Evolutionary conservation across 2,797 vertebrate species (phyloP), one percentile per base, ranked within the genome.

Genomic region (Pangasius sanitwongsei): DNA sequence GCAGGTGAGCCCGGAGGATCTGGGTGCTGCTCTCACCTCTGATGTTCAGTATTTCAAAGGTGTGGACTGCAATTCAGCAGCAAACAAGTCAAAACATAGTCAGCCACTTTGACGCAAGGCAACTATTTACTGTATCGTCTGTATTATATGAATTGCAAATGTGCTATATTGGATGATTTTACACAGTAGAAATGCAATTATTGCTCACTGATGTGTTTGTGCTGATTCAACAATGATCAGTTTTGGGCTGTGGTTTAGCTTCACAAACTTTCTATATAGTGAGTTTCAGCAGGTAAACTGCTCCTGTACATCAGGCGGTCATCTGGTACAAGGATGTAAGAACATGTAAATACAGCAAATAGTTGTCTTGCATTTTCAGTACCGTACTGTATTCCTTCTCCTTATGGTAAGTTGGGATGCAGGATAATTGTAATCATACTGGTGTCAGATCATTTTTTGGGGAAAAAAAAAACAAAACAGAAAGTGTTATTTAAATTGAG

Each of bases 41-140:
- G 97, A 99, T 37, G 93, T 98, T 91, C 98, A 98, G 72, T 98
- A 97, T 94, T 97, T 98, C 88, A 98, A 98, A 98, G 98, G 98
- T 99, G 96, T 91, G 75, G 44, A 8, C 67, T 89, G 59, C 82
- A 84, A 11, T 84, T 50, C 41, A 84, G 41, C 61, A 84, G 18
- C 41, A 83, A 23, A 81, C 78, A 81, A 34, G 31, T 23, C 31
- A 31, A 85, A 69, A 50, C 63, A 2, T 11, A 20, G 8, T 34
- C 55, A 44, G 67, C 5, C 83, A 50, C 4, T 83, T 23, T 74
- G 48, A 74, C 12, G 4, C 72, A 77, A 77, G 57, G 13, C 20
- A 86, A 77, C 37, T 41, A 23, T 84, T 50, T 48, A 23, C 20
- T 41, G 41, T 83, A 18, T 65, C 23, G 1, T 23, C 8, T 82